Evolutionary conservation across 1,140 invertebrate species (phyloP).

Genomic region (Drosophila tristis): DNA sequence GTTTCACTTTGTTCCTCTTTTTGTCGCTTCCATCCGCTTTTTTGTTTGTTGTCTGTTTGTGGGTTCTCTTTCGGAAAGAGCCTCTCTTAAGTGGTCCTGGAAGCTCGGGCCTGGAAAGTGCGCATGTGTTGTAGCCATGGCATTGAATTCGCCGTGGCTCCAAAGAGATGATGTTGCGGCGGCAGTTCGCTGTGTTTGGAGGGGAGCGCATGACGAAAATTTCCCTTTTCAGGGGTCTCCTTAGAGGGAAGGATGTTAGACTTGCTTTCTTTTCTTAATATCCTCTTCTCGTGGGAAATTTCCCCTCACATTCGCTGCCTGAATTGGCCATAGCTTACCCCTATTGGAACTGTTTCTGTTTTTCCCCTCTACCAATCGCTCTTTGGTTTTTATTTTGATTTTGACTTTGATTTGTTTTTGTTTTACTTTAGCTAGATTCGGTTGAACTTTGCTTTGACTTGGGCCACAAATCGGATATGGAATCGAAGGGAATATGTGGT

Average conservation of each 20-base stretch:
- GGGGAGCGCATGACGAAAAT: slow-evolving; percentile 11
- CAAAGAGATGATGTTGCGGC: slow-evolving; percentile 32
- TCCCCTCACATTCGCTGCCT: not conserved
- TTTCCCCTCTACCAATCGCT: slow-evolving; percentile 7
- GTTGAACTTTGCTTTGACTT: no score
- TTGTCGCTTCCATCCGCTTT: slow-evolving; percentile 32
- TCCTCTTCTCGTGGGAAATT: slow-evolving; percentile 14
- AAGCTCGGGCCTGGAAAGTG: slow-evolving; percentile 54
- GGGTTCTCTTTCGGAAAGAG: slow-evolving; percentile 51
- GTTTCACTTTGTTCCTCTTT: slow-evolving; percentile 25
- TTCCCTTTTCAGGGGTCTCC: slow-evolving; percentile 5
- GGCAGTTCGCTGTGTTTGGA: slow-evolving; percentile 15
- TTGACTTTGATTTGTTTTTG: not conserved
- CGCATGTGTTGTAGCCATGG: slow-evolving; percentile 69
- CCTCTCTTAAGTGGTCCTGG: slow-evolving; percentile 58
- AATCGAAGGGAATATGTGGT: no score
- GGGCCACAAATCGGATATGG: slow-evolving; percentile 8
- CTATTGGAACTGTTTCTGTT: slow-evolving; percentile 1
- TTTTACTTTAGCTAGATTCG: not conserved
- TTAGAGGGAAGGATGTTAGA: not conserved
- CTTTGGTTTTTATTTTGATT: not conserved
- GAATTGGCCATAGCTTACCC: slow-evolving; percentile 14
- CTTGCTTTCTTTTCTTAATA: no score
- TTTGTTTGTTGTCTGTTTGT: slow-evolving; percentile 48
- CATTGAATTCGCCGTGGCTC: slow-evolving; percentile 56